phyloP scores from a whole-genome alignment of 1,140 invertebrate genomes.

The Carposina sasakii region DNA sequence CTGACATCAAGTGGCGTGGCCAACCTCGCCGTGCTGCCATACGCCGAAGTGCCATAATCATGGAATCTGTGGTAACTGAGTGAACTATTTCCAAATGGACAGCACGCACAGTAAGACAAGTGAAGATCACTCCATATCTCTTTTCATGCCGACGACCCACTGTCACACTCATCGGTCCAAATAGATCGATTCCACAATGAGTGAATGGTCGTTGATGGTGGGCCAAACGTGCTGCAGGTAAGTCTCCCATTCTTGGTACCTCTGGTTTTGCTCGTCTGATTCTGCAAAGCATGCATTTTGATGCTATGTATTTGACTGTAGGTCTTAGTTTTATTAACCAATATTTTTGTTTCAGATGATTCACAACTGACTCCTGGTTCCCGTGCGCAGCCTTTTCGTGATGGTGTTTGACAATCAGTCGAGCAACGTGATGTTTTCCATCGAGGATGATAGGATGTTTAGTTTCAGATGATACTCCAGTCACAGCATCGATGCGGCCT shows the following conservation, averaged over 20 bases:
- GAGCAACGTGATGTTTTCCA: conserved; percentile 14
- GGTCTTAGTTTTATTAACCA: conserved; percentile 11
- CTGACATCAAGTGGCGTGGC: conserved; percentile 19
- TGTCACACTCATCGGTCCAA: conserved; percentile 34
- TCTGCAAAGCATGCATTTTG: conserved; percentile 16
- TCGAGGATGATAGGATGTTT: conserved; percentile 11
- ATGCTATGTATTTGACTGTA: conserved; percentile 12
- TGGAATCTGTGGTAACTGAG: conserved; percentile 16
- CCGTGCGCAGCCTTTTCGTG: conserved; percentile 12
- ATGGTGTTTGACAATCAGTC: conserved; percentile 14
- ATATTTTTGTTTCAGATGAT: conserved; percentile 12
- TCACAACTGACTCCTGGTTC: conserved; percentile 9
- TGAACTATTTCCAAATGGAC: conserved; percentile 25
- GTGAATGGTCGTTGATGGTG: conserved; percentile 27
- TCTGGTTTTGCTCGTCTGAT: conserved; percentile 17
- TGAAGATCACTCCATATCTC: conserved; percentile 42
- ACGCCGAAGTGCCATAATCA: conserved; percentile 28
- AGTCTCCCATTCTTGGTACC: conserved; percentile 17
- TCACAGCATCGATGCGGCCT: no score
- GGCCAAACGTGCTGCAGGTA: conserved; percentile 26
- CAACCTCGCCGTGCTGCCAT: conserved; percentile 20
- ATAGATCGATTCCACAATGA: conserved; percentile 33
- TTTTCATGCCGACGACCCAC: conserved; percentile 33
- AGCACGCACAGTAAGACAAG: conserved; percentile 8
- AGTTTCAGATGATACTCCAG: no score